phyloP scores from a whole-genome alignment of 2,888 invertebrate genomes.

The Patella depressa region DNA sequence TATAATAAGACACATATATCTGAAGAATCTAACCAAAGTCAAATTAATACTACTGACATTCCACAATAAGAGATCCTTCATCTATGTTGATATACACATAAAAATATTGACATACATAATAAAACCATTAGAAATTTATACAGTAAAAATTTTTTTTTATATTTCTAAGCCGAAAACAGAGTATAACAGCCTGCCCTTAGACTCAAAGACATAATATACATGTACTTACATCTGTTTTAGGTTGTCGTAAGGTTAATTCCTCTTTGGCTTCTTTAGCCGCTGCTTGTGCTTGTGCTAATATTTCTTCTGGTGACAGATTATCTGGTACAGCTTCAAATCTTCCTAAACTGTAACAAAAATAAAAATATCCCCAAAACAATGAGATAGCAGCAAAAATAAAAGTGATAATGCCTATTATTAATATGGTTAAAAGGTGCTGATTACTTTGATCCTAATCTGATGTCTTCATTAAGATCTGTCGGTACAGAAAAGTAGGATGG shows the following conservation, averaged over 20 bases:
- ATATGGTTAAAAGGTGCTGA: slow-evolving; percentile 3
- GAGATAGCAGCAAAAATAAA: neutral
- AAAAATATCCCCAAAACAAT: neutral
- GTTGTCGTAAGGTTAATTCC: slow-evolving; percentile 75
- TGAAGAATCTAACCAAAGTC: neutral
- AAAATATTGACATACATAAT: neutral
- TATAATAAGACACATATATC: slow-evolving; percentile 38
- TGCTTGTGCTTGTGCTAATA: slow-evolving; percentile 80
- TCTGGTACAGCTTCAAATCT: slow-evolving; percentile 85
- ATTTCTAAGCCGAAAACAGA: neutral
- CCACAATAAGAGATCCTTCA: no score
- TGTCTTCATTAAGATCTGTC: no score
- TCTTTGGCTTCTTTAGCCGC: slow-evolving; percentile 82
- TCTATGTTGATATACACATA: no score
- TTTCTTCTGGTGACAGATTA: slow-evolving; percentile 79
- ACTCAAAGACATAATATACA: slow-evolving; percentile 5
- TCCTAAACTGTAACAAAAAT: slow-evolving; percentile 52
- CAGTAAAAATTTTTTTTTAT: neutral
- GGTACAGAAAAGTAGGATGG: no score
- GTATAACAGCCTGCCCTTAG: no score
- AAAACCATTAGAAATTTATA: neutral
- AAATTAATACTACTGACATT: no score
- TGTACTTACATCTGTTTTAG: slow-evolving; percentile 72
- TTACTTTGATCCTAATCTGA: no score
- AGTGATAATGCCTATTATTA: neutral